Base-by-base conservation (phyloP, 2,797 vertebrate species). In the Paratrypauchen microcephalus region DNA sequence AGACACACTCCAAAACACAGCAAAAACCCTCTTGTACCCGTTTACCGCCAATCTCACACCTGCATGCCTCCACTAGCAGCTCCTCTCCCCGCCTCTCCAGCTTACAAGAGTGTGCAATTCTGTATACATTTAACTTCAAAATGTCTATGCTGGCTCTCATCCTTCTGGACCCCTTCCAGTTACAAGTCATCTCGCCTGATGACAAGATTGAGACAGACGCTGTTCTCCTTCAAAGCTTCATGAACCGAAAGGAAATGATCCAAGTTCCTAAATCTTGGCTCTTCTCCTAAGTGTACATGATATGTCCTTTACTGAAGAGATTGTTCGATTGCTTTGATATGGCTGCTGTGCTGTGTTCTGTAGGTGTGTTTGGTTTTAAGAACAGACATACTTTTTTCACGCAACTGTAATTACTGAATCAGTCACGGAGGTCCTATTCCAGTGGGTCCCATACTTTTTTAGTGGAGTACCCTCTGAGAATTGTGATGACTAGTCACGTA, bases 21-120 rank as follows among this genome's bases (percentile, higher is more conserved):
- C 69, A 74, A 32, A 71, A 70, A 81, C 66, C 21, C 66, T 45
- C 71, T 74, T 19, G 24, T 60, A 5, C 45, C 60, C 30, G 56
- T 56, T 75, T 61, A 66, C 36, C n/a, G 28, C 55, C 32, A 60
- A 66, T 48, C 75, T 58, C 71, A 65, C 15, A 28, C 71, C 41
- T 63, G 55, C 78, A 63, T 64, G 63, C 63, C 57, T 71, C 41
- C 68, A 19, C 19, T 1, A 3, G 15, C 45, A 21, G 57, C 41
- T 45, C 41, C 41, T 45, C 41, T 45, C 11, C 41, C 41, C 16
- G 41, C 30, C 54, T 41, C 55, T 68, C 68, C 3, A 23, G 39
- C 48, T 28, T 41, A 58, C 56, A 66, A 52, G 41, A 39, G 56
- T 8, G n/a, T 48, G 41, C 56, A 39, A 47, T 64, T 45, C 63